Evolutionary conservation across 1,140 invertebrate genomes (phyloP), one percentile per base, ranked within the genome.

Genomic region (Drosophila willistoni): DNA sequence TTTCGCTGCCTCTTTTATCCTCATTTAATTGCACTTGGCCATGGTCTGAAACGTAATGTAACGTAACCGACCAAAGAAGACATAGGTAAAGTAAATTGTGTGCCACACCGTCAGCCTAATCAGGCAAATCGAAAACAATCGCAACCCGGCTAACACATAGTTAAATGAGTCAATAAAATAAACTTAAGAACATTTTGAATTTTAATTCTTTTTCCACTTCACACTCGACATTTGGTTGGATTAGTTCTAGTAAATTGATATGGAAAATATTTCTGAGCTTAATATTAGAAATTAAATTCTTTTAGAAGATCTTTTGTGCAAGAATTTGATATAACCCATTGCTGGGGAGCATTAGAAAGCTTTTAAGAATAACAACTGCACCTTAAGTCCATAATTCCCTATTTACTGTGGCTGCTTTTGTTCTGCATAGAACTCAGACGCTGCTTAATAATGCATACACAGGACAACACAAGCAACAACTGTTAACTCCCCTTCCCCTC

Each of bases 1-100:
- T 59, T 59, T 13, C 25, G 25, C 56, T 22, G 25, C 39, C 54
- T 14, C 12, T 7, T 17, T 44, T n/a, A 2, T 12, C n/a, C 33
- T 14, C 56, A 59, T 59, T 59, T 59, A 59, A 59, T 59, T 59
- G 56, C 56, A 59, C 56, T 59, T 59, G 33, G 56, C 56, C 56
- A 59, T 34, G 55, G 55, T 9, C 17, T 47, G 14, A 47, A 47
- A 19, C 44, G 14, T 19, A 47, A 19, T 44, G 14, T 17, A 44
- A 17, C 14, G 14, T 22, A 51, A 22, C 44, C 17, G 44, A 51
- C 17, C 17, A 51, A 51, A 51, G 44, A 51, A 51, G 44, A 3
- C 17, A 4, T 19, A 51, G 19, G 3, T 9, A 51, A 9, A 22
- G 10, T 14, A 7, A 22, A 51, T 19, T 51, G 17, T 51, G 10